Conservation (phyloP, 1,140 invertebrate species). For the Nixonia krombeini region DNA sequence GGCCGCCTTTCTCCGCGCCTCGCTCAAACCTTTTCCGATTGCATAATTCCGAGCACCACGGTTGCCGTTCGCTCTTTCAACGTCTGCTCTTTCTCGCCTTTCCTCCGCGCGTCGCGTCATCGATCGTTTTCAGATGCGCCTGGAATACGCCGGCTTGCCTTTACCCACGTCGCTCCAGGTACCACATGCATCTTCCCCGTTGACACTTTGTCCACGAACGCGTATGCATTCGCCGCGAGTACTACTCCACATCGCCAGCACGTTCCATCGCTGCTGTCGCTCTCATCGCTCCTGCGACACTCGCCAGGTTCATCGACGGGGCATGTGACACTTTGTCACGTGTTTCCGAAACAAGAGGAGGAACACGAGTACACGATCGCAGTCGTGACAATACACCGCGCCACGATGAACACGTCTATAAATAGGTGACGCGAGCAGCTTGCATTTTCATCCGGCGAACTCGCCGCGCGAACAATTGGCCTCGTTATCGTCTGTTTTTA, state of each 20-base stretch:
- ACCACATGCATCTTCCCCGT: constrained; percentile 24
- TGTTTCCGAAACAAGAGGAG: too few species aligned
- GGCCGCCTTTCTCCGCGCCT: constrained; percentile 13
- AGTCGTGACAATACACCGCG: too few species aligned
- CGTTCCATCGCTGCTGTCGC: not conserved
- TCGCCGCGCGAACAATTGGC: too few species aligned
- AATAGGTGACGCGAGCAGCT: too few species aligned
- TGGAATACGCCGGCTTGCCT: constrained; percentile 23
- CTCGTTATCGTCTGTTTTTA: too few species aligned
- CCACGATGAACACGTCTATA: too few species aligned
- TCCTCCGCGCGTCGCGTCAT: constrained; percentile 19
- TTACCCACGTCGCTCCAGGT: constrained; percentile 14
- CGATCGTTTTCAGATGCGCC: constrained; percentile 35
- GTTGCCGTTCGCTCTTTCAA: constrained; percentile 12
- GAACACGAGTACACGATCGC: too few species aligned
- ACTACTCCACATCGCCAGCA: not conserved
- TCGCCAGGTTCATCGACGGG: constrained; percentile 17
- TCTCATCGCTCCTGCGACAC: constrained; percentile 15
- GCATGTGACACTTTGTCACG: constrained; percentile 28
- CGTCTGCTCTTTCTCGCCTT: constrained; percentile 22
- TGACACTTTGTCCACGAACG: constrained; percentile 22
- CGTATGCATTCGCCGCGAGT: not conserved
- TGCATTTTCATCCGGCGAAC: too few species aligned
- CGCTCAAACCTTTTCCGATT: constrained; percentile 18
- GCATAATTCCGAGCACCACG: constrained; percentile 40